Evolutionary conservation across 2,113 vertebrate genomes (phyloP), one percentile per base, ranked within the genome.

Genomic region (Panurus biarmicus): DNA sequence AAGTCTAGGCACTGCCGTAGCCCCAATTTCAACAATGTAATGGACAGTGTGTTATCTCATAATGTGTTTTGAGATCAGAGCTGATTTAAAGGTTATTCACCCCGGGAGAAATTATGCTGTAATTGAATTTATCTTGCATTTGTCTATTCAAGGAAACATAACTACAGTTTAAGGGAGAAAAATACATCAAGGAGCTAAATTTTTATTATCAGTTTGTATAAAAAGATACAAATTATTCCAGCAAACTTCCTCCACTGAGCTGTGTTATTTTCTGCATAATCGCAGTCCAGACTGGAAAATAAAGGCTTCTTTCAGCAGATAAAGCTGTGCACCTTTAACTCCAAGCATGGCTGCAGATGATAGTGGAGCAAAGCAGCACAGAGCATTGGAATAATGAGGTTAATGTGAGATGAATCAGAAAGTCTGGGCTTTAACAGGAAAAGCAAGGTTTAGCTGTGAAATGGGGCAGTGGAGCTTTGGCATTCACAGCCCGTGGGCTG

Each of bases 101-200:
- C 92, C 71, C 54, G 33, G 92, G 95, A 97, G 87, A 79, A 93
- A 94, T 93, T 93, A 64, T 77, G 84, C 84, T 85, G 92, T 97
- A 96, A 97, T 97, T 96, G 95, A 97, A 95, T 97, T 96, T 97
- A 96, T 95, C 94, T 96, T 85, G 90, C 86, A 79, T 94, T 93
- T 84, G 80, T 87, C 91, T 93, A 47, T 96, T 96, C 66, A 87
- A 93, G 71, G 93, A 85, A 94, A 93, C 81, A 29, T 60, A 90
- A 36, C 80, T 66, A 44, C 80, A 58, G 84, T 93, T 96, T 92
- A 95, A 94, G 92, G 92, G 58, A 88, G 90, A 87, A 92, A 80
- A 93, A 67, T 74, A 72, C 85, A 83, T 90, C 87, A 84, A 96
- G 82, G 79, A 80, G 69, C 79, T 74, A 65, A 89, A 77, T 90